Evolutionary conservation across 2,113 vertebrate species (phyloP), one percentile per base, ranked within the genome.

Genomic region (Larimichthys crocea): DNA sequence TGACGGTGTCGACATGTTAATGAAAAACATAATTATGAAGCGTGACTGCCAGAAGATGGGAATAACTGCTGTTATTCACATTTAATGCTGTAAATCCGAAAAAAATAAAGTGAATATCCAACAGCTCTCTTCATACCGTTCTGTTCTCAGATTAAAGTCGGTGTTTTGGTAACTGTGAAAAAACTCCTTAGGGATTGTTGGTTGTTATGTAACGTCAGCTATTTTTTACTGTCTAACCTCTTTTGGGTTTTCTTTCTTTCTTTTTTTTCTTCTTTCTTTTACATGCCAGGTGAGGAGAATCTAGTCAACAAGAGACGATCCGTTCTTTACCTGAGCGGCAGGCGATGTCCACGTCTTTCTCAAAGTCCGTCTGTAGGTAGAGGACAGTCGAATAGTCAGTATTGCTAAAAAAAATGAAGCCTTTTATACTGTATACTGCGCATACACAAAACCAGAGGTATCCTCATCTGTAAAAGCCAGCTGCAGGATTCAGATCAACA

Each of bases 301-400:
- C 61, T 64, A 70, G 74, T 89, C 91, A 88, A 80, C 19, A 69
- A 48, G 57, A 75, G 17, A 76, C 82, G 78, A 83, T 92, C 62
- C 74, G 73, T 80, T 87, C 57, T 95, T 96, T 98, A 99, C 98
- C 98, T 96, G 98, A 99, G 91, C 98, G 95, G 92, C 98, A 99
- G 90, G 98, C 98, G 91, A 99, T 99, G 95, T 99, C 98, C 93
- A 99, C 98, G 9, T 99, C 98, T 94, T 99, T 99, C 95, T 99
- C 98, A 94, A 99, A 99, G 94, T 99, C 98, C 86, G 98, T 99
- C 98, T 99, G 97, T 92, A 93, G 93, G 59, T 12, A 55, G 64
- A 74, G 66, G 44, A 79, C 20, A 72, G 35, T 46, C 42, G 63
- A 59, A 81, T 42, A n/a, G 14, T 90, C 42, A 86, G 52, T 48